A percentile compares a stretch with the other conserved stretches of the same genome.
phyloP scores from a whole-genome alignment of 1,140 invertebrate species.

The Calosoma granatense region DNA sequence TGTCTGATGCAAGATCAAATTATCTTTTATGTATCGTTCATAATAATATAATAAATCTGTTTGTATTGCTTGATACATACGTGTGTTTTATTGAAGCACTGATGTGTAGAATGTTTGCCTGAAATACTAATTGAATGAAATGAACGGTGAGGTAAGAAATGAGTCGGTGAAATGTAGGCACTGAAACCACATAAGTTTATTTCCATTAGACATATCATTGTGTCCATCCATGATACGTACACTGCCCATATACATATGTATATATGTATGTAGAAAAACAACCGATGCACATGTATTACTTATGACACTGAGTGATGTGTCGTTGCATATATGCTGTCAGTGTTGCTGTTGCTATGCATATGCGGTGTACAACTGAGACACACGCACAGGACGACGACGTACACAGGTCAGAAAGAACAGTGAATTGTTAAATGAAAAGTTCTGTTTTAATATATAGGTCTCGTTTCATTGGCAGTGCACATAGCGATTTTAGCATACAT shows the following conservation, averaged over 20 bases:
- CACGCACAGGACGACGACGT: neutral
- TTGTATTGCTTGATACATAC: too few relatives aligned
- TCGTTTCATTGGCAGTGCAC: slow-evolving; percentile 16
- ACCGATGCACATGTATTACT: neutral
- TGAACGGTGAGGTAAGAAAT: too few relatives aligned
- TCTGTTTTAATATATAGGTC: neutral
- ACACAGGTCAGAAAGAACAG: neutral
- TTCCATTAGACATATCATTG: neutral
- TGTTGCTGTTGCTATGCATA: too few relatives aligned
- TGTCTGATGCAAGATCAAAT: too few relatives aligned
- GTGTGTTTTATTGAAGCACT: too few relatives aligned
- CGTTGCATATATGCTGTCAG: too few relatives aligned
- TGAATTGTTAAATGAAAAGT: neutral
- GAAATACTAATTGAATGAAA: too few relatives aligned
- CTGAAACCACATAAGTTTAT: slow-evolving; percentile 8
- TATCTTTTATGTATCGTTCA: too few relatives aligned
- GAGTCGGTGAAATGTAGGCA: neutral
- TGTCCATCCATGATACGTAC: slow-evolving; percentile 3
- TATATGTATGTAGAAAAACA: too few relatives aligned
- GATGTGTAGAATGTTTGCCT: too few relatives aligned
- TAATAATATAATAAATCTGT: too few relatives aligned
- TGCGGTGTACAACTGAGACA: neutral
- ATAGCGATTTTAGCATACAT: slow-evolving; percentile 17
- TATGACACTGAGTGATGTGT: too few relatives aligned
- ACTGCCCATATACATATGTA: slow-evolving; percentile 3